phyloP scores from a whole-genome alignment of 2,888 invertebrate species.

The Chymomyza caudatula region DNA sequence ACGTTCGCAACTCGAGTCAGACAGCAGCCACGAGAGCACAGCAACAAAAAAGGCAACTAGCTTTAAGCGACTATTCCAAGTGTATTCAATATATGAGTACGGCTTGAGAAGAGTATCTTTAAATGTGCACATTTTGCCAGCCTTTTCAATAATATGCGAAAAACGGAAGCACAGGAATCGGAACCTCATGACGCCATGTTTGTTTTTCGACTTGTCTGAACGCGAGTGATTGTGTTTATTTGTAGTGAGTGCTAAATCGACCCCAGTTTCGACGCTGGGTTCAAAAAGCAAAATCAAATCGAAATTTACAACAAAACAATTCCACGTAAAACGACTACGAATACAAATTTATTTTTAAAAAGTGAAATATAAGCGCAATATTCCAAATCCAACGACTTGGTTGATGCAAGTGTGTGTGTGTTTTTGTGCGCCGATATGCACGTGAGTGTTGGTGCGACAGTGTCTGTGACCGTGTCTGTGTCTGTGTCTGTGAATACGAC shows the following conservation, averaged over 20 bases:
- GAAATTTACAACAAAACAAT: background rate
- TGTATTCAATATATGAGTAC: conserved; percentile 14
- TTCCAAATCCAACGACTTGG: background rate
- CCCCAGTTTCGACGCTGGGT: background rate
- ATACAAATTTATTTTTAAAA: conserved; percentile 27
- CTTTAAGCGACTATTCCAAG: conserved; percentile 23
- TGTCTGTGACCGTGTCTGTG: conserved; percentile 21
- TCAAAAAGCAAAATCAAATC: background rate
- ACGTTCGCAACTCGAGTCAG: conserved; percentile 11
- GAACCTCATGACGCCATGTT: conserved; percentile 70
- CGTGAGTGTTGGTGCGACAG: conserved; percentile 2
- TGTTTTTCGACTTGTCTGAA: conserved; percentile 57
- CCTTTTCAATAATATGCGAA: conserved; percentile 33
- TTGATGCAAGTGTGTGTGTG: conserved; percentile 17
- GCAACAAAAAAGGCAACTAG: conserved; percentile 14
- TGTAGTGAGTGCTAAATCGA: background rate
- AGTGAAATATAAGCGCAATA: conserved; percentile 20
- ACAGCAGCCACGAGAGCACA: conserved; percentile 14
- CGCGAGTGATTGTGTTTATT: background rate
- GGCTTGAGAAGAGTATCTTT: background rate
- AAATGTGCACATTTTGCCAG: conserved; percentile 1
- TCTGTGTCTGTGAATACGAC: conserved; percentile 42
- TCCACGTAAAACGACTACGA: conserved; percentile 22
- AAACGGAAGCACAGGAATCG: conserved; percentile 43
- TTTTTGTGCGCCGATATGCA: conserved; percentile 37